Conservation (phyloP, 2,113 vertebrate species). For the Mobula birostris region DNA sequence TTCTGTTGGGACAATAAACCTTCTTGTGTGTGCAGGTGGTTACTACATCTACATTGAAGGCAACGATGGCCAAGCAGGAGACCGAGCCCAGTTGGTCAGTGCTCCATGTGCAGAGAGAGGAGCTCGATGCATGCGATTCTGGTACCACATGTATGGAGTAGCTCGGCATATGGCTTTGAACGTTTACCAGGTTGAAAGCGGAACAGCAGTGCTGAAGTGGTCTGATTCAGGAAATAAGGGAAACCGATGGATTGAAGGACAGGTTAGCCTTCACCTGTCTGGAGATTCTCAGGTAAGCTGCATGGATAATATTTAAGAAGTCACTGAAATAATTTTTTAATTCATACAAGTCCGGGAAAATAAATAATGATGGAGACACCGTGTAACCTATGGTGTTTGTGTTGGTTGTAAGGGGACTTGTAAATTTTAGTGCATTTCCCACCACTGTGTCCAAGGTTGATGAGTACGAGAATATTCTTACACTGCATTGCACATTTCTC, state of each 20-base stretch:
- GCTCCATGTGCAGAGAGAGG: slow-evolving; percentile 50
- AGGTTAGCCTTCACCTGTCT: slow-evolving; percentile 45
- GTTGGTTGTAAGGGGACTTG: no score
- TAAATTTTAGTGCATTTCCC: no score
- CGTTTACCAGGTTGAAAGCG: slow-evolving; percentile 51
- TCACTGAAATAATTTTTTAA: no score
- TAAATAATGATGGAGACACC: no score
- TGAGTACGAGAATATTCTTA: no score
- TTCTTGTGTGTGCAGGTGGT: slow-evolving; percentile 51
- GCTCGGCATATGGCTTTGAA: slow-evolving; percentile 54
- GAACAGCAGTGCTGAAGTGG: slow-evolving; percentile 45
- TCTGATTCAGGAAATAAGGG: slow-evolving; percentile 52
- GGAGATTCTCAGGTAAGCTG: slow-evolving; percentile 54
- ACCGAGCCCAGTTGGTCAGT: slow-evolving; percentile 57
- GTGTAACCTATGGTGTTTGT: no score
- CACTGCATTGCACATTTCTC: no score
- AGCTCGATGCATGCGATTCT: slow-evolving; percentile 64
- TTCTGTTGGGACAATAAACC: not conserved
- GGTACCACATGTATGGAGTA: slow-evolving; percentile 71
- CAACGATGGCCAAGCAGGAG: slow-evolving; percentile 44
- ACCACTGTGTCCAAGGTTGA: no score
- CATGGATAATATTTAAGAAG: not conserved
- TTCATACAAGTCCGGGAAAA: no score
- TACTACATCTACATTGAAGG: slow-evolving; percentile 68
- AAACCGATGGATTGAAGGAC: slow-evolving; percentile 50